Conservation (phyloP, 2,113 vertebrate genomes). For the Electrona antarctica region DNA sequence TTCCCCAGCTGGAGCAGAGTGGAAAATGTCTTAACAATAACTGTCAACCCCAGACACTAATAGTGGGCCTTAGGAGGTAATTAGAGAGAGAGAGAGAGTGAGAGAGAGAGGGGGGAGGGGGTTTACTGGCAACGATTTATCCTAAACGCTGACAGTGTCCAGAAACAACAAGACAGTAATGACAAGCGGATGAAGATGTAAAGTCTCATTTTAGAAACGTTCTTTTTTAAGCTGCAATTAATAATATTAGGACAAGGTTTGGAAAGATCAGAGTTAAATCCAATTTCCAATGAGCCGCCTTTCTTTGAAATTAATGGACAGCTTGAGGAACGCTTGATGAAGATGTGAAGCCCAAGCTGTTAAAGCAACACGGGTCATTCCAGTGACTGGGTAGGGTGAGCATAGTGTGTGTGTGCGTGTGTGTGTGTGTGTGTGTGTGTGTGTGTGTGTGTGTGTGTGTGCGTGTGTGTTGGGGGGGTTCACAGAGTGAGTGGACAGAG, state of each 20-base stretch:
- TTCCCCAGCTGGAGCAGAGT: slow-evolving; percentile 12
- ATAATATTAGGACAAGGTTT: background rate
- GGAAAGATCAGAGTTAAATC: background rate
- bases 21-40: slow-evolving; percentile 54
- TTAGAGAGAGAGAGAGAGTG: background rate
- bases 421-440: too few relatives aligned
- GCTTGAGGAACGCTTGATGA: background rate
- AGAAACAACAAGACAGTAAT: slow-evolving; percentile 30
- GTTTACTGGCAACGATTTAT: slow-evolving; percentile 32
- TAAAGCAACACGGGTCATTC: background rate
- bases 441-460: too few relatives aligned
- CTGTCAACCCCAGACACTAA: slow-evolving; percentile 37
- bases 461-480: too few relatives aligned
- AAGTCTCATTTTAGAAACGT: slow-evolving; percentile 6
- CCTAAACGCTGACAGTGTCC: slow-evolving; percentile 22
- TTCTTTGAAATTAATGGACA: background rate
- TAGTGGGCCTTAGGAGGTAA: slow-evolving; percentile 17
- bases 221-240: background rate
- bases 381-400: slow-evolving; percentile 1
- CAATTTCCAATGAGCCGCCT: slow-evolving; percentile 3
- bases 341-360: background rate
- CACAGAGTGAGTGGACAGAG: slow-evolving; percentile 5
- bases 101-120: background rate
- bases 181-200: slow-evolving; percentile 6
- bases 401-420: background rate